phyloP scores from a whole-genome alignment of 2,888 invertebrate genomes.

The Poecilobothrus nobilitatus region DNA sequence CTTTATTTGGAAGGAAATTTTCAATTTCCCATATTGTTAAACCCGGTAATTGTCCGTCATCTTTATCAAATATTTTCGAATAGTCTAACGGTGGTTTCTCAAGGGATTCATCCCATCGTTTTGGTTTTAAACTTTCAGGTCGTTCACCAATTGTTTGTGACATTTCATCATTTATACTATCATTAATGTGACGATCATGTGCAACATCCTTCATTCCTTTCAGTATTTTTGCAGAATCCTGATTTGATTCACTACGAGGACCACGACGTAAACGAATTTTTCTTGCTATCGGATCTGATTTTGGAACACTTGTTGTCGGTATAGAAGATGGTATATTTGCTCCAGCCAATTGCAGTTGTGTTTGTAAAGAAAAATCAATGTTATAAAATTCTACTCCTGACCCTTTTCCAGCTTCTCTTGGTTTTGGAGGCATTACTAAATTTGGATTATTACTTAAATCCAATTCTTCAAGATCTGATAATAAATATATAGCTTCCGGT shows the following conservation, averaged over 20 bases:
- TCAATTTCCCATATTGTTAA: constrained; percentile 98
- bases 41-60: constrained; percentile 87
- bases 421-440: constrained; percentile 95
- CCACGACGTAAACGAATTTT: constrained; percentile 82
- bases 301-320: constrained; percentile 56
- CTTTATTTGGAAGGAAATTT: constrained; percentile 92
- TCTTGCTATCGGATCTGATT: constrained; percentile 83
- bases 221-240: constrained; percentile 80
- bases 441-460: constrained; percentile 92
- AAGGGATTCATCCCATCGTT: constrained; percentile 91
- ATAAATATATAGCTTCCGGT: constrained; percentile 93
- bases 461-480: constrained; percentile 79
- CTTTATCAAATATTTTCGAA: constrained; percentile 93
- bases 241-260: constrained; percentile 70
- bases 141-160: constrained; percentile 41
- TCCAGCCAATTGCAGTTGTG: constrained; percentile 85
- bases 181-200: constrained; percentile 57
- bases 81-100: constrained; percentile 95
- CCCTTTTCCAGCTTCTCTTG: constrained; percentile 67
- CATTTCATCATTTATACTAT: constrained; percentile 17
- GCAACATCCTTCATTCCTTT: constrained; percentile 62
- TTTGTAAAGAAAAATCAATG: constrained; percentile 95
- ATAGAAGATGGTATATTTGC: constrained; percentile 66
- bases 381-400: constrained; percentile 90
- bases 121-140: constrained; percentile 61